Evolutionary conservation across 2,113 vertebrate genomes (phyloP).

Genomic region (Ariopsis seemanni): DNA sequence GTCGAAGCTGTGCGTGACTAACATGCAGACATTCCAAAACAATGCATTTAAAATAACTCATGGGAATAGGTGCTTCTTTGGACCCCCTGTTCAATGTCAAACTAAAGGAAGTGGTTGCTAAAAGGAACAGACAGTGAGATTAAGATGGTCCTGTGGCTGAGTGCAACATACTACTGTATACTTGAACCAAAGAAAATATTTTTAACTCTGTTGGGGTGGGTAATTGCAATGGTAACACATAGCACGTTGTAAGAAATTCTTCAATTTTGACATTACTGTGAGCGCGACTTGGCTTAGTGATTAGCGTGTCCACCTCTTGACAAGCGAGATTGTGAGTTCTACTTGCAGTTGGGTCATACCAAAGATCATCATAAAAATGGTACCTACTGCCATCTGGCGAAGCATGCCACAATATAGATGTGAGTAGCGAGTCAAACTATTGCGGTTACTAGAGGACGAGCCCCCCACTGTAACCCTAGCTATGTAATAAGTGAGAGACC

Average conservation of each 20-base stretch:
- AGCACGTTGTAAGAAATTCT: not conserved
- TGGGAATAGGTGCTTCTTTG: not conserved
- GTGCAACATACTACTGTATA: not conserved
- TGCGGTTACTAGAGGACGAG: no score
- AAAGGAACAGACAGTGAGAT: not conserved
- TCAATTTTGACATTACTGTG: not conserved
- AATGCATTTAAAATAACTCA: constrained; percentile 46
- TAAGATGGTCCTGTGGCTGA: not conserved
- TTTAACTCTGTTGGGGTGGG: not conserved
- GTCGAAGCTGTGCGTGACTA: constrained; percentile 18
- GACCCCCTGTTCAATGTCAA: not conserved
- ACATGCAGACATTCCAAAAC: constrained; percentile 33
- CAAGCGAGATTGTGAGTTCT: no score
- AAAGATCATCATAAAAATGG: no score
- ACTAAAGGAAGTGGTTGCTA: not conserved
- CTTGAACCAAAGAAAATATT: not conserved
- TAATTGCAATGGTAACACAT: not conserved
- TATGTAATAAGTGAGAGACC: no score
- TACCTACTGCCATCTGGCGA: no score
- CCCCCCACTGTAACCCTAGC: no score
- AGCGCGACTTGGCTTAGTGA: no score
- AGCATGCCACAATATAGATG: no score
- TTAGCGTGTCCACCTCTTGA: no score
- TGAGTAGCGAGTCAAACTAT: no score
- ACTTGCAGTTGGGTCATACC: no score